Evolutionary conservation across 2,113 vertebrate genomes (phyloP).

Genomic region (Recurvirostra avosetta): DNA sequence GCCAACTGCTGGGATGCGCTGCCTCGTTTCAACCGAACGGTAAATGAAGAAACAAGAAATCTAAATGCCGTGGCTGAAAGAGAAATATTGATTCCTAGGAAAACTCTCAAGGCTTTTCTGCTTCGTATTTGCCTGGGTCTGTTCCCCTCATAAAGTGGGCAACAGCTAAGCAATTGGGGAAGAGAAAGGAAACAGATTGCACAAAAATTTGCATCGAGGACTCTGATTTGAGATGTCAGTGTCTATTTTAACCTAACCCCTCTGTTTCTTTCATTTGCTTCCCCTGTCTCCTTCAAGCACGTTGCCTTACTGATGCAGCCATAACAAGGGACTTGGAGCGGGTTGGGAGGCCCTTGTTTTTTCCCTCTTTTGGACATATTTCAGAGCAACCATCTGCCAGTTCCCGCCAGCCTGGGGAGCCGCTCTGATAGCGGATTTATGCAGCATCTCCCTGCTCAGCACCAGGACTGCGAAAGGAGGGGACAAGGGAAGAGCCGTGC

Average conservation of each 20-base stretch:
- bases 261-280: background rate
- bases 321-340: background rate
- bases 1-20: background rate
- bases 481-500: background rate
- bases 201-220: background rate
- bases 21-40: background rate
- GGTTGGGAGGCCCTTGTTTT: background rate
- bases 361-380: background rate
- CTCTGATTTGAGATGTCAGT: background rate
- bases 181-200: background rate
- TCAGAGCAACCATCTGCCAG: constrained; percentile 16
- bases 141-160: background rate
- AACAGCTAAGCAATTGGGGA: background rate
- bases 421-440: background rate
- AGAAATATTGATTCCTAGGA: background rate
- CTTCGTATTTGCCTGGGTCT: background rate
- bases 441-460: background rate
- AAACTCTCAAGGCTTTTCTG: background rate
- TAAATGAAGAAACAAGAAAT: background rate
- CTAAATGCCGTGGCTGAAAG: background rate
- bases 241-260: background rate
- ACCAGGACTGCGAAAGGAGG: background rate
- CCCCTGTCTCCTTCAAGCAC: background rate
- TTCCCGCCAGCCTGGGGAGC: background rate
- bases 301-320: background rate